Percentiles rank a stretch among this genome's conserved stretches.
Evolutionary conservation across 2,888 invertebrate genomes (phyloP).

Genomic region (Gerris lacustris): DNA sequence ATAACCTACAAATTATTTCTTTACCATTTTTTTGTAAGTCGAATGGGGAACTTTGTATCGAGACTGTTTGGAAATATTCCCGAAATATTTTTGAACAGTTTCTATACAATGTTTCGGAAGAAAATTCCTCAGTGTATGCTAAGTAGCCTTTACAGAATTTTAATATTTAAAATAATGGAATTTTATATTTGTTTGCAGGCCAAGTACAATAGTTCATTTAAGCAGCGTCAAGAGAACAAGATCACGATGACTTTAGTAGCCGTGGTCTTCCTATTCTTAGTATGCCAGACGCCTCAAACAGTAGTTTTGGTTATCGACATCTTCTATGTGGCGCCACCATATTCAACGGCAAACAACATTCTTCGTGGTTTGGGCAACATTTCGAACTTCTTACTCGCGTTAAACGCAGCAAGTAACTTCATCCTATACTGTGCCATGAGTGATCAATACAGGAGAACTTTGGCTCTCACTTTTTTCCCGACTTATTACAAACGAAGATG

Average conservation of each 20-base stretch:
- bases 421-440: conserved; percentile 64
- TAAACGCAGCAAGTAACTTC: conserved; percentile 66
- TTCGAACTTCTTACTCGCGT: conserved; percentile 54
- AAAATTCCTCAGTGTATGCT: too few relatives aligned
- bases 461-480: conserved; percentile 31
- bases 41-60: too few relatives aligned
- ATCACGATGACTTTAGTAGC: conserved; percentile 64
- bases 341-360: conserved; percentile 36
- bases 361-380: conserved; percentile 52
- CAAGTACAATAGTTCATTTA: conserved; percentile 12
- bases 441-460: conserved; percentile 55
- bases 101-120: too few relatives aligned
- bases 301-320: conserved; percentile 40
- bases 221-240: conserved; percentile 51
- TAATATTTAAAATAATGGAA: neutral
- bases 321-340: conserved; percentile 30
- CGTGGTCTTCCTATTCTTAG: conserved; percentile 59
- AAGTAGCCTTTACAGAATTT: neutral
- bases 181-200: conserved; percentile 17
- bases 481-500: neutral
- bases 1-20: too few relatives aligned
- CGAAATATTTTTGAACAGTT: too few relatives aligned
- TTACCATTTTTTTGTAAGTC: too few relatives aligned
- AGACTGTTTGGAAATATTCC: too few relatives aligned
- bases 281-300: conserved; percentile 61